A percentile compares a stretch with the other conserved stretches of the same genome.
These are phyloP conservation scores for Euclidia mi DNA, from an alignment of 2,888 invertebrate genomes.

Conservation along the genomic window DNA sequence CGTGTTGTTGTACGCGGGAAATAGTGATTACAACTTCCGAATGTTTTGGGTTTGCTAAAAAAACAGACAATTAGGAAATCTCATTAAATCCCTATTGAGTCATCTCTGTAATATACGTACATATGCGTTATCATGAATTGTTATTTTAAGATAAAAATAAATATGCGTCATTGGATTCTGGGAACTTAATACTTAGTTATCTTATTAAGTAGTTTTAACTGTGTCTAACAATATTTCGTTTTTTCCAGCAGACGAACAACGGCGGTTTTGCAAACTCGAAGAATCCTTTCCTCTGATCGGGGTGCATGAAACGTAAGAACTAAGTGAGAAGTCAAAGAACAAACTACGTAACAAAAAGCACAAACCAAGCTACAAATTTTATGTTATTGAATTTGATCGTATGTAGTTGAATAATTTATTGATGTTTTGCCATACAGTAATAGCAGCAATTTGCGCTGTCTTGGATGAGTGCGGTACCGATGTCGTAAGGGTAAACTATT, in stretches of 20 bases:
- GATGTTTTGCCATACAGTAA: slow-evolving; percentile 72
- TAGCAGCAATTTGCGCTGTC: slow-evolving; percentile 27
- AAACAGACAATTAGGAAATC: neutral
- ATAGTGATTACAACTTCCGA: slow-evolving; percentile 33
- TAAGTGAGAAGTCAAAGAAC: slow-evolving; percentile 75
- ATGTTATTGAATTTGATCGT: slow-evolving; percentile 66
- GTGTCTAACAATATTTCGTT: slow-evolving; percentile 45
- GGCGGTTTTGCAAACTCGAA: slow-evolving; percentile 81
- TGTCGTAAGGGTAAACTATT: slow-evolving; percentile 26
- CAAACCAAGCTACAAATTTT: slow-evolving; percentile 84
- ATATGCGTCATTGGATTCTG: neutral
- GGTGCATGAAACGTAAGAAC: slow-evolving; percentile 54
- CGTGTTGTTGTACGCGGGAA: slow-evolving; percentile 58
- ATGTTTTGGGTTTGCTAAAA: neutral
- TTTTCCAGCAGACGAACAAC: slow-evolving; percentile 79
- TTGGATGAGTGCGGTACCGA: slow-evolving; percentile 11
- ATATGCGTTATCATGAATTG: neutral
- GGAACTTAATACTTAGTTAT: too few relatives aligned
- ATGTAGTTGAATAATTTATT: slow-evolving; percentile 71
- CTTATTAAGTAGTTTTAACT: neutral
- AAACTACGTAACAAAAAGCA: slow-evolving; percentile 82
- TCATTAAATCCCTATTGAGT: neutral
- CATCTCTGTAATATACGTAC: neutral
- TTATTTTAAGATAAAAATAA: slow-evolving; percentile 1
- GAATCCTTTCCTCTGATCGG: slow-evolving; percentile 85